Conservation (phyloP, 2,888 invertebrate species). For the Mycalesis mineus region DNA sequence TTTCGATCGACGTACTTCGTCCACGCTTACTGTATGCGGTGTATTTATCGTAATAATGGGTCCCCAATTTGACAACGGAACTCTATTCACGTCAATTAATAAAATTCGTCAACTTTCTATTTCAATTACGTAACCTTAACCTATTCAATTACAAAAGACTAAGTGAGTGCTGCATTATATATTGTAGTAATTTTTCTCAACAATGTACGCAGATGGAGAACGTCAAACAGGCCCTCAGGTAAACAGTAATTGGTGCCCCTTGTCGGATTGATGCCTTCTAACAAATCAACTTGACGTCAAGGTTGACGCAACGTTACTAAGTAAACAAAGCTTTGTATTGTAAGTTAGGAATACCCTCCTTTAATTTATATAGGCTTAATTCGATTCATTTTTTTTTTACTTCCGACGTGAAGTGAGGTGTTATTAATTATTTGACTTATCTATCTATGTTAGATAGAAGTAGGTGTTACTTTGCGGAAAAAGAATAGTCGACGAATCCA, state of each 20-base stretch:
- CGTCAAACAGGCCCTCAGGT: conserved; percentile 1
- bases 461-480: too few relatives aligned
- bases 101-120: neutral
- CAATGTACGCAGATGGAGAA: neutral
- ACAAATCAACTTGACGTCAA: conserved; percentile 1
- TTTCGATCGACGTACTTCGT: too few relatives aligned
- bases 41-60: too few relatives aligned
- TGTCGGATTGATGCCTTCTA: neutral
- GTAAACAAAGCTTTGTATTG: neutral
- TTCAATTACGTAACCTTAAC: neutral
- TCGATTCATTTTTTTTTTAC: too few relatives aligned
- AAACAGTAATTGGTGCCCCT: neutral
- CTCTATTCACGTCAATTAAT: neutral
- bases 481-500: too few relatives aligned
- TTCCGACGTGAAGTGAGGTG: too few relatives aligned
- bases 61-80: too few relatives aligned
- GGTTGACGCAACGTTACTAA: neutral
- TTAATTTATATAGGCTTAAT: too few relatives aligned
- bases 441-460: too few relatives aligned
- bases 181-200: conserved; percentile 6
- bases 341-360: too few relatives aligned
- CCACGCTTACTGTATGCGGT: too few relatives aligned
- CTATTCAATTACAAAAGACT: neutral
- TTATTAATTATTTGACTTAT: too few relatives aligned
- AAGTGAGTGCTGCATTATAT: neutral